phyloP scores from a whole-genome alignment of 2,797 vertebrate genomes.

The Tapera naevia region DNA sequence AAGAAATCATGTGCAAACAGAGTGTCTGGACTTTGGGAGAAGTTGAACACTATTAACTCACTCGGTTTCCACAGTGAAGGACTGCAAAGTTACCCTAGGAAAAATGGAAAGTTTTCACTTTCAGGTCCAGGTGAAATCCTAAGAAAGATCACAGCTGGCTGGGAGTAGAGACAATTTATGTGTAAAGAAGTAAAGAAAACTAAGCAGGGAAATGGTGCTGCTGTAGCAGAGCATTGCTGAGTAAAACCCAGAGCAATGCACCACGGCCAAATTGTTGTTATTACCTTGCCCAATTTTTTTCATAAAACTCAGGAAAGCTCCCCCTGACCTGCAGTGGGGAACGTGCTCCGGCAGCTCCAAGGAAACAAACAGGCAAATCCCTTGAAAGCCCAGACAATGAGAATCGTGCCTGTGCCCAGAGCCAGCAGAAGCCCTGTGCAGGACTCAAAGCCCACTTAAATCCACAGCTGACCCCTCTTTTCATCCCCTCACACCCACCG shows the following conservation, averaged over 20 bases:
- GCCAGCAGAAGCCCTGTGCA: not conserved
- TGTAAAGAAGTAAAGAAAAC: not conserved
- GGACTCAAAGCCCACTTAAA: not conserved
- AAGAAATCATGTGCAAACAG: not conserved
- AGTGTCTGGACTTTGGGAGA: not conserved
- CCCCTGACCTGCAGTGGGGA: not conserved
- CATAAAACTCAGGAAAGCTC: not conserved
- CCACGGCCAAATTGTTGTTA: not conserved
- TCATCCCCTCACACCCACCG: fast-evolving
- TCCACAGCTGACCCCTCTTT: not conserved
- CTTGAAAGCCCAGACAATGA: not conserved
- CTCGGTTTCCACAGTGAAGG: not conserved
- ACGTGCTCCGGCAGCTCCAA: not conserved
- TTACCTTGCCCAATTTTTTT: not conserved
- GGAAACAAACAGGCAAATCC: not conserved
- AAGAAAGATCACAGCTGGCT: not conserved
- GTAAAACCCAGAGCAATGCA: not conserved
- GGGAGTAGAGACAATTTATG: not conserved
- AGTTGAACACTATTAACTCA: not conserved
- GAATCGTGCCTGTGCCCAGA: fast-evolving
- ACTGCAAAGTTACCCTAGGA: not conserved
- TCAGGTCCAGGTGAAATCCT: not conserved
- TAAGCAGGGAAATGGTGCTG: not conserved
- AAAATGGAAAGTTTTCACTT: not conserved
- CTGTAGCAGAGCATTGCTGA: not conserved